Base-by-base conservation (phyloP, 2,797 vertebrate genomes). In the Sarcophilus harrisii region DNA sequence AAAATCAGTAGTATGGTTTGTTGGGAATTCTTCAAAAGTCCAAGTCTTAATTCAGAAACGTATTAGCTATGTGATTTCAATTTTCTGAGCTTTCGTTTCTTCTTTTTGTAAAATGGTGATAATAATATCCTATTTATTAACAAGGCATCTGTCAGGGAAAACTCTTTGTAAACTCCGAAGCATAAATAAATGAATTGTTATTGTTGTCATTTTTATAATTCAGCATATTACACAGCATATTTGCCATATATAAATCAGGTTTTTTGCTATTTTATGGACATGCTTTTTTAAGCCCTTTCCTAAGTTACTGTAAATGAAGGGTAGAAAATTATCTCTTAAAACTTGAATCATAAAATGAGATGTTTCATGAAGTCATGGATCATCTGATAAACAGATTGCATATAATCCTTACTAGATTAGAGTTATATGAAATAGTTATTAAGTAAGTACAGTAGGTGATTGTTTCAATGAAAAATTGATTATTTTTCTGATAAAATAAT, bases 141-240 rank as follows among this genome's bases (percentile, higher is more conserved):
- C 62, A 73, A 18, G 32, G 32, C 0, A 73, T 38, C 62, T 73
- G 3, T 73, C 62, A n/a, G 32, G 32, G 32, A 73, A 73, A 73
- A 14, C 1, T 73, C 62, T 32, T 73, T 73, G 32, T 73, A n/a
- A 73, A n/a, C 16, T 5, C 62, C 5, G 21, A 18, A 73, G 16
- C 62, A 73, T 38, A 94, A 94, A 91, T 73, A 58, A 38, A 14
- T 90, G 60, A 92, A 73, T n/a, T 49, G 60, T 94, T 95, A 94
- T 91, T 60, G 91, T 95, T 91, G 95, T 96, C 91, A 55, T 66
- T 95, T 92, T 57, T 93, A 16, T 92, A 49, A 1, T 91, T 32
- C 94, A 62, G 93, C 81, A 92, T 94, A 91, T 96, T 97, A 58
- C 57, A 60, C 54, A 6, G 93, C 45, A 45, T 96, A 5, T 60